These are phyloP conservation scores for Acleris sparsana DNA, from an alignment of 2,888 invertebrate genomes.

Conservation along the genomic window DNA sequence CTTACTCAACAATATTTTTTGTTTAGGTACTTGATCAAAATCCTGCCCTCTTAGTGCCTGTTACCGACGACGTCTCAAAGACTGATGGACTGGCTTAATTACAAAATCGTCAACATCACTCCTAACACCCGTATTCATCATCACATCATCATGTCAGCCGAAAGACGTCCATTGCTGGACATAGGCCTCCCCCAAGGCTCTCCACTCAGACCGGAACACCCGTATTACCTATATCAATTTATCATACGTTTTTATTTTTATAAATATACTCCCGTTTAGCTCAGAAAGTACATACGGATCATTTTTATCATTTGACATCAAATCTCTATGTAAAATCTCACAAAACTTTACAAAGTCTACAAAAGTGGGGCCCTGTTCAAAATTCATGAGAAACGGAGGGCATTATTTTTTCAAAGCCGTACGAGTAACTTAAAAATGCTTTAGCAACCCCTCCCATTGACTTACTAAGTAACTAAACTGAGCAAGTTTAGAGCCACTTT, in stretches of 20 bases:
- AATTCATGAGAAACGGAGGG: too few species aligned
- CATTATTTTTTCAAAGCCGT: too few species aligned
- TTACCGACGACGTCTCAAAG: conserved; percentile 28
- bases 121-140: conserved; percentile 42
- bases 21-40: conserved; percentile 18
- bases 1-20: conserved; percentile 15
- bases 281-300: not conserved
- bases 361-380: too few species aligned
- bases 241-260: conserved; percentile 12
- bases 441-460: too few species aligned
- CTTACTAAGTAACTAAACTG: too few species aligned
- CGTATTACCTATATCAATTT: conserved; percentile 32
- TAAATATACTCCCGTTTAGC: conserved; percentile 6
- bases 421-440: too few species aligned
- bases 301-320: not conserved
- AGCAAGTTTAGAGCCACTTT: too few species aligned
- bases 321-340: not conserved
- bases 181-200: too few species aligned
- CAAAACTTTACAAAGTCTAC: not conserved
- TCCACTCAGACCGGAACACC: too few species aligned
- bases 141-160: too few species aligned
- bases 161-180: too few species aligned
- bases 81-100: conserved; percentile 28
- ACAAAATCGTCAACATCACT: conserved; percentile 38
- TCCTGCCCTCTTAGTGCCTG: conserved; percentile 22